Evolutionary conservation across 1,140 invertebrate species (phyloP), one percentile per base, ranked within the genome.

Genomic region (Trichogramma pretiosum): DNA sequence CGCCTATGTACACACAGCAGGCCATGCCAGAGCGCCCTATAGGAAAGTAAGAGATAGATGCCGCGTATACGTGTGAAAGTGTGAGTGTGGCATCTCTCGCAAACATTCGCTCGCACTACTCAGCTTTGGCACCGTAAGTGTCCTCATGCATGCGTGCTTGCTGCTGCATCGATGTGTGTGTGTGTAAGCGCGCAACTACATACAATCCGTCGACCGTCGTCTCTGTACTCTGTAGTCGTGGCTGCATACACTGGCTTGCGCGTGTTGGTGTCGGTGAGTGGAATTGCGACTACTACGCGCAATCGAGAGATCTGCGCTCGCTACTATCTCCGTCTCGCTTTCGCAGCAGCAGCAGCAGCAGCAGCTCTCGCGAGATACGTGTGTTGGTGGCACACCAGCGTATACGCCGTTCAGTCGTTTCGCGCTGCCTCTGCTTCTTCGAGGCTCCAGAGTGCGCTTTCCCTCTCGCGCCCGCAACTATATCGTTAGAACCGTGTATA

Each of bases 201-300:
- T 22, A 21, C 3, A 11, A 21, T 21, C 36, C 36, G 36, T 9
- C 13, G 36, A 36, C 17, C 35, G 21, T 11, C 7, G 19, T 11
- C 18, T n/a, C 19, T 38, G 36, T 21, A 38, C 36, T 38, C 36
- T 38, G 36, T n/a, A 38, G 36, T 21, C 17, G 36, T 18, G 36
- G 18, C 18, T n/a, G 36, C 19, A n/a, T 11, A n/a, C 21, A 22
- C 18, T 24, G n/a, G 16, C 18, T 30, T 36, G 30, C 10, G 32
- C 36, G 16, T 13, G 36, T 21, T 26, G 19, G 43, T 23, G 33
- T 16, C 14, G 14, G 16, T 3, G 10, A 21, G 37, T 32, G 38
- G 37, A 22, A 45, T 18, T 14, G 42, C 28, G 16, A 37, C 36
- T 18, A 24, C 10, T 28, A 9, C 19, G 32, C 28, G 22, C 30